These are phyloP conservation scores for Apis dorsata DNA, from an alignment of 1,140 invertebrate genomes.

Conservation along the genomic window DNA sequence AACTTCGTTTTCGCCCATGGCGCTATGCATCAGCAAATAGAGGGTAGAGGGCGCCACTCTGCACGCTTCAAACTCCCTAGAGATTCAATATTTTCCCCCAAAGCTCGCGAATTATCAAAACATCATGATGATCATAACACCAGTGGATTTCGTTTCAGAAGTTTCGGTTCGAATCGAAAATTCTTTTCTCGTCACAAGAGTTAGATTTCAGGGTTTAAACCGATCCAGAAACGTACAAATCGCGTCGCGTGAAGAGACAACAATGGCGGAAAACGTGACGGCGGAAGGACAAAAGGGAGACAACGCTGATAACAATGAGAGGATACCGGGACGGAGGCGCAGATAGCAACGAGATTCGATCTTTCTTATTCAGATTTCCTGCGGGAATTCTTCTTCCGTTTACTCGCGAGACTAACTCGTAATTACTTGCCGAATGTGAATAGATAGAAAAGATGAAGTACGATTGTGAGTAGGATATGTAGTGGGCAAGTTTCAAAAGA, in stretches of 20 bases:
- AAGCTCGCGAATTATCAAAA: not conserved
- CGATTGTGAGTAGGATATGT: not conserved
- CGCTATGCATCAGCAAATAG: no score
- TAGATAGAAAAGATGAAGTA: not conserved
- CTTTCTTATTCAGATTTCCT: constrained; percentile 36
- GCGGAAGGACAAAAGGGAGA: constrained; percentile 44
- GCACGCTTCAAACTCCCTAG: no score
- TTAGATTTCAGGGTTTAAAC: constrained; percentile 15
- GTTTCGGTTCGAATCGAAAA: not conserved
- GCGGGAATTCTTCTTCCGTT: constrained; percentile 10
- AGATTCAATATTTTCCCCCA: no score
- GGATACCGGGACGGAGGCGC: constrained; percentile 19
- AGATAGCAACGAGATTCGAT: constrained; percentile 46
- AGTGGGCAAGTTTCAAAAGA: not conserved
- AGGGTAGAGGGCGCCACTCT: no score
- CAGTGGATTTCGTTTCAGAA: not conserved
- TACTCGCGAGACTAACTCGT: not conserved
- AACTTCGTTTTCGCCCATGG: not conserved
- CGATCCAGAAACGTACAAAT: not conserved
- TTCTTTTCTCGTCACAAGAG: not conserved
- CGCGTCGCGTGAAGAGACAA: constrained; percentile 25
- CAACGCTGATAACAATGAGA: constrained; percentile 44
- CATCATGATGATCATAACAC: not conserved
- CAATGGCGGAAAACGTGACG: constrained; percentile 40
- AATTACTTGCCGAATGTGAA: constrained; percentile 23